phyloP scores from a whole-genome alignment of 2,113 vertebrate genomes.

The Bettongia penicillata region DNA sequence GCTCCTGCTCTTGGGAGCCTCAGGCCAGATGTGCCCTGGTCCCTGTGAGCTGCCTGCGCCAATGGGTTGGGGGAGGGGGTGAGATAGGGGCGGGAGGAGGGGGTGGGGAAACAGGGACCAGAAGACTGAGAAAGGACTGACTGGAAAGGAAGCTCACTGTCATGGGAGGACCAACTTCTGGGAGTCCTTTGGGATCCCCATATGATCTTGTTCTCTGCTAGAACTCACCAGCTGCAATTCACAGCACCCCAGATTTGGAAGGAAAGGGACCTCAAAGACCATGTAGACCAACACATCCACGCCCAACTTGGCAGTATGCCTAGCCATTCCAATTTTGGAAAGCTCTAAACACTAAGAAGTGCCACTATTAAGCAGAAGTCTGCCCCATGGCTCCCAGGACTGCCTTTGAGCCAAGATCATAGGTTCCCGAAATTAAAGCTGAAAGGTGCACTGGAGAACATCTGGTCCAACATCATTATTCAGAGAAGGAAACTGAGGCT shows the following conservation, averaged over 20 bases:
- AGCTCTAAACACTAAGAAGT: neutral
- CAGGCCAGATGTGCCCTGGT: neutral
- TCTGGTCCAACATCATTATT: too few species aligned
- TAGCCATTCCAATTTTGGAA: neutral
- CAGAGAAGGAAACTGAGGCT: neutral
- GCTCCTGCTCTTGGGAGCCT: neutral
- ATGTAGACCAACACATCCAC: neutral
- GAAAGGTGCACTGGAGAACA: neutral
- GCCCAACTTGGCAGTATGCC: neutral
- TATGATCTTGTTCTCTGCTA: neutral
- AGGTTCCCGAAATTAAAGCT: neutral
- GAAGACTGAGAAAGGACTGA: neutral
- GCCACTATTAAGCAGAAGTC: neutral
- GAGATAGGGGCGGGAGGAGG: neutral
- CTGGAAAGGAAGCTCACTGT: neutral
- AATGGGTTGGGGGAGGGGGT: neutral
- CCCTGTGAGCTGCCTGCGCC: neutral
- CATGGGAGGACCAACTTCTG: slow-evolving; percentile 6
- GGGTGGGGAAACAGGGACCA: neutral
- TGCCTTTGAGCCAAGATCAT: neutral
- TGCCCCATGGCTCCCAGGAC: neutral
- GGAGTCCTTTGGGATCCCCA: slow-evolving; percentile 4
- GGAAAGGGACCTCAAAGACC: neutral
- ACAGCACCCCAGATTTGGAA: neutral
- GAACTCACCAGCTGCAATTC: neutral